Base-by-base conservation (phyloP, 2,113 vertebrate species). In the Apteryx mantelli region DNA sequence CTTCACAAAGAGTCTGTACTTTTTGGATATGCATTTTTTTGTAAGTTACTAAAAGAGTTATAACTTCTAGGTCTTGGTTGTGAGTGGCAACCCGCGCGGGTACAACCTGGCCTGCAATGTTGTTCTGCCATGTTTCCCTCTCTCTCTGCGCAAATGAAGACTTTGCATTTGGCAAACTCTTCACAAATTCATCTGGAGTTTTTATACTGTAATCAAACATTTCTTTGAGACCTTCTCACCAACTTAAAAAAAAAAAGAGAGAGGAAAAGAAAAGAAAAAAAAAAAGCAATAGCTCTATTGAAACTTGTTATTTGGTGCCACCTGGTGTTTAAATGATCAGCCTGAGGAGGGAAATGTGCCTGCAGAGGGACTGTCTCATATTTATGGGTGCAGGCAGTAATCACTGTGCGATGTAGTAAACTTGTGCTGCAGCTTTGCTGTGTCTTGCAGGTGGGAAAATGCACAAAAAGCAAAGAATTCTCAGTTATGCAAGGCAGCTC, bases 291-390 rank as follows among this genome's bases (percentile, higher is more conserved):
- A 0, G 2, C 19, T 20, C 10, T 13, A 11, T 4, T 4, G 85
- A 95, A 96, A 40, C 18, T 94, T 78, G 96, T 97, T 79, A 6
- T 98, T 86, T 96, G 94, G 95, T 96, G 97, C 98, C 98, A 97
- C 96, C 98, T 98, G 91, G 95, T 91, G 98, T 96, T 82, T 8
- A 13, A 78, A 9, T 1, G 85, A 1, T 11, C 61, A 6, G 8
- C 12, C 50, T 4, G 52, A 38, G 30, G 48, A 46, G 75, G 74
- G n/a, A 7, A 1, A 42, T 0, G 15, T 5, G 28, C 13, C 34
- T 1, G 66, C 26, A 2, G 42, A 17, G 30, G 40, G 11, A 9
- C 1, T 2, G 38, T 9, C 5, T 22, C 1, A 1, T 7, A 2
- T 1, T 42, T 3, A 3, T 1, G 17, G 22, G 7, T 4, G 1